Conservation (phyloP, 2,888 invertebrate genomes). For the Heliconius charithonia region DNA sequence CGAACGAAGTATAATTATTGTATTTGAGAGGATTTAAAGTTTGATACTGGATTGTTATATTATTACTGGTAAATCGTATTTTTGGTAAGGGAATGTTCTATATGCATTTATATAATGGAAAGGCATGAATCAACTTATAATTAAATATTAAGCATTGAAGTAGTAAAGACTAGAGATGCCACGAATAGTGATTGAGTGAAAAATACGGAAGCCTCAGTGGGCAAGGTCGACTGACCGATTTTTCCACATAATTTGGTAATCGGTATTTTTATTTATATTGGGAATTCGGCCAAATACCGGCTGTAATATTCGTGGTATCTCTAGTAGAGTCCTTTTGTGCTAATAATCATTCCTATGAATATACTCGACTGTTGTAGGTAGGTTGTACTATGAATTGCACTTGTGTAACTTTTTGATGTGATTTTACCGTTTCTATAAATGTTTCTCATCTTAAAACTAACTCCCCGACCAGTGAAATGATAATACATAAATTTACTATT, state of each 20-base stretch:
- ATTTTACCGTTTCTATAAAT: conserved; percentile 57
- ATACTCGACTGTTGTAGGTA: conserved; percentile 40
- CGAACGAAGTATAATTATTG: not conserved
- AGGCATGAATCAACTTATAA: not conserved
- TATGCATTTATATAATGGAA: not conserved
- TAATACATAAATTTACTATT: conserved; percentile 8
- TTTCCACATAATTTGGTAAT: too few species aligned
- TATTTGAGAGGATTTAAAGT: conserved; percentile 9
- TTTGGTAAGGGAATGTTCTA: not conserved
- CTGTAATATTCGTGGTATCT: too few species aligned
- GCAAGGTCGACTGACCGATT: too few species aligned
- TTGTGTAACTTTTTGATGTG: conserved; percentile 61
- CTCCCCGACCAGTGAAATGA: not conserved
- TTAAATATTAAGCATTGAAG: not conserved
- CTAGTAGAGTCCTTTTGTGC: conserved; percentile 2
- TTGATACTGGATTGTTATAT: conserved; percentile 6
- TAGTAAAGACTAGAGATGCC: not conserved
- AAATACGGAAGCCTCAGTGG: too few species aligned
- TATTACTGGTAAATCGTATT: not conserved
- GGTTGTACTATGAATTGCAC: conserved; percentile 46
- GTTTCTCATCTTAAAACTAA: conserved; percentile 33
- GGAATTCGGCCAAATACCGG: too few species aligned
- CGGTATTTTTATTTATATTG: too few species aligned
- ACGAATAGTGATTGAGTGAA: too few species aligned
- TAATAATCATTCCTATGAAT: conserved; percentile 20